Conservation (phyloP, 2,888 invertebrate genomes). For the Aleiodes testaceus region DNA sequence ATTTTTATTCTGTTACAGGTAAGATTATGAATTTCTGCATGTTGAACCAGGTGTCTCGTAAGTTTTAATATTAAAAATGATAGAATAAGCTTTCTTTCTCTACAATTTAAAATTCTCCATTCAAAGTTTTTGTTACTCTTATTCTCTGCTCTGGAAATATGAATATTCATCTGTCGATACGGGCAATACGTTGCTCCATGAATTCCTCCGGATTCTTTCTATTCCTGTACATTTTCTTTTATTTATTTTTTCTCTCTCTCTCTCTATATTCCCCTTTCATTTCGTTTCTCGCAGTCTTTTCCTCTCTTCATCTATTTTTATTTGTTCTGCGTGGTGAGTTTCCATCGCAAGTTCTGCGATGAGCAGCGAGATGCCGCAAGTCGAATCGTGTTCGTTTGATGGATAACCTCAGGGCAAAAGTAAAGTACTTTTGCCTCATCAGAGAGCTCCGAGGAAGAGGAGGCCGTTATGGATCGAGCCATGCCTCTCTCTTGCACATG, state of each 20-base stretch:
- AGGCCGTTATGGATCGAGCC: constrained; percentile 64
- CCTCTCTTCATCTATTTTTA: constrained; percentile 22
- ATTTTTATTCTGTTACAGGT: constrained; percentile 4
- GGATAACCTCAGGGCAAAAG: constrained; percentile 52
- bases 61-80: constrained; percentile 9
- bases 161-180: constrained; percentile 39
- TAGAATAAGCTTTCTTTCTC: neutral
- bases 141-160: constrained; percentile 38
- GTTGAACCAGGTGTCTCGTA: neutral
- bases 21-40: neutral
- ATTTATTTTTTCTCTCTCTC: neutral
- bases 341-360: constrained; percentile 42
- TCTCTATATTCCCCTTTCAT: constrained; percentile 7
- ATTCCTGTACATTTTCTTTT: constrained; percentile 2
- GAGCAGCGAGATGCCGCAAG: constrained; percentile 43
- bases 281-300: constrained; percentile 18
- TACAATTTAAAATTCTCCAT: neutral
- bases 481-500: constrained; percentile 31
- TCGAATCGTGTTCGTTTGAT: constrained; percentile 52
- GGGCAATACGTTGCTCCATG: constrained; percentile 22
- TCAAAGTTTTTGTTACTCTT: neutral
- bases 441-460: constrained; percentile 57
- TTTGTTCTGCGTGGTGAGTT: constrained; percentile 31
- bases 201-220: constrained; percentile 4
- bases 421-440: constrained; percentile 62